These are phyloP conservation scores for Fissipunctia ypsillon DNA, from an alignment of 2,888 invertebrate species.

Conservation along the genomic window DNA sequence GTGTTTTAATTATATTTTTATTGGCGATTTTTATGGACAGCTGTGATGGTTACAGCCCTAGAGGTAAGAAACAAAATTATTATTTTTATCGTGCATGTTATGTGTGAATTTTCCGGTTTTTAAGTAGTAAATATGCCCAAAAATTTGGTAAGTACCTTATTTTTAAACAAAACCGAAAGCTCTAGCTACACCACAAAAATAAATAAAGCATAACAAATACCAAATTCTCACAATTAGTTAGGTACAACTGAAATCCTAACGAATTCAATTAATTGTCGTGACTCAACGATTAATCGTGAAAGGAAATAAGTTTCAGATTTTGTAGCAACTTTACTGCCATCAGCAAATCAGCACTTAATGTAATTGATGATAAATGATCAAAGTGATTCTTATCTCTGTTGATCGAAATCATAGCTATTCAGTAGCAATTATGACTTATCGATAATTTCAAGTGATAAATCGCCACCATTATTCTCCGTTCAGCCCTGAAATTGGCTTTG, in stretches of 20 bases:
- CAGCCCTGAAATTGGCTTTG: conserved; percentile 2
- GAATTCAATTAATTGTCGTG: conserved; percentile 56
- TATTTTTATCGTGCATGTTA: not conserved
- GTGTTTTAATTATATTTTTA: conserved; percentile 72
- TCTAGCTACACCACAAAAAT: not conserved
- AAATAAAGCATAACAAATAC: not conserved
- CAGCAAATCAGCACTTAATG: conserved; percentile 47
- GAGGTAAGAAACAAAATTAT: conserved; percentile 79
- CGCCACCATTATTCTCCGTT: conserved; percentile 1
- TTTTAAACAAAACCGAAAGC: conserved; percentile 12
- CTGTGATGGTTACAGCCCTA: conserved; percentile 81
- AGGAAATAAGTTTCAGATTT: conserved; percentile 48
- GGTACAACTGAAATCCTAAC: conserved; percentile 29
- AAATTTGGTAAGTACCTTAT: not conserved
- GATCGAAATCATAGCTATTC: conserved; percentile 5
- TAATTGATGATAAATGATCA: conserved; percentile 48
- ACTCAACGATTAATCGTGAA: conserved; percentile 51
- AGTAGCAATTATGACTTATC: conserved; percentile 23
- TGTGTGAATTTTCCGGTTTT: not conserved
- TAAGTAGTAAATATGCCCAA: not conserved
- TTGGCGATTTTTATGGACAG: conserved; percentile 72
- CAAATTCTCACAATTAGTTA: conserved; percentile 12
- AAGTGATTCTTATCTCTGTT: conserved; percentile 23
- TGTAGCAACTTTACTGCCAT: conserved; percentile 23
- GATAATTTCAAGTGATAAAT: conserved; percentile 24